These are phyloP conservation scores for Platanista minor DNA, from an alignment of 2,113 vertebrate genomes.

Conservation along the genomic window DNA sequence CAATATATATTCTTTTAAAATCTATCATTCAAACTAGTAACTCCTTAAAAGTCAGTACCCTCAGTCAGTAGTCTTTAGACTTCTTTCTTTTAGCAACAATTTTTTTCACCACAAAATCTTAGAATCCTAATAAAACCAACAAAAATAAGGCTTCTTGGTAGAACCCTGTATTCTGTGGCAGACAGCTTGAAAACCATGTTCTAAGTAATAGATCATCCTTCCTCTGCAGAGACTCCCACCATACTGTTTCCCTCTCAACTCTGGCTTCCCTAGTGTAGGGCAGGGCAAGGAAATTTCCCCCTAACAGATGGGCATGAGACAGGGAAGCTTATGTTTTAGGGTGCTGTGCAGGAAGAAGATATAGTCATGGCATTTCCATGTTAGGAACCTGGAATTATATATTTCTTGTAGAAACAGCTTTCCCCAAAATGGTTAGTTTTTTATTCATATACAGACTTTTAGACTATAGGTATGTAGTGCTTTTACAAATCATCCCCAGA, in stretches of 20 bases:
- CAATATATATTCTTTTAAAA: neutral
- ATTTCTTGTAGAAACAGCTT: neutral
- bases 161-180: neutral
- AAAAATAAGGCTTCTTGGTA: neutral
- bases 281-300: neutral
- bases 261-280: neutral
- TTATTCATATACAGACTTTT: neutral
- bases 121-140: neutral
- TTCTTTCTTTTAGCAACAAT: neutral
- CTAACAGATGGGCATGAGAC: neutral
- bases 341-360: neutral
- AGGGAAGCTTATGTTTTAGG: neutral
- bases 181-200: neutral
- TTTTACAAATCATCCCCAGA: neutral
- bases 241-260: neutral
- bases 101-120: neutral
- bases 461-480: neutral
- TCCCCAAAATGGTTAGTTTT: neutral
- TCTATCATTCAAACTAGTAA: neutral
- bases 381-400: neutral
- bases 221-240: neutral
- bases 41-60: neutral
- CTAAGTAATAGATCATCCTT: neutral
- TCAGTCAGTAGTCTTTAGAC: neutral
- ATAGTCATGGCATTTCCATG: neutral